phyloP scores from a whole-genome alignment of 30 jellyfish, hydroid and myxozoan species.

The Pelagia noctiluca region DNA sequence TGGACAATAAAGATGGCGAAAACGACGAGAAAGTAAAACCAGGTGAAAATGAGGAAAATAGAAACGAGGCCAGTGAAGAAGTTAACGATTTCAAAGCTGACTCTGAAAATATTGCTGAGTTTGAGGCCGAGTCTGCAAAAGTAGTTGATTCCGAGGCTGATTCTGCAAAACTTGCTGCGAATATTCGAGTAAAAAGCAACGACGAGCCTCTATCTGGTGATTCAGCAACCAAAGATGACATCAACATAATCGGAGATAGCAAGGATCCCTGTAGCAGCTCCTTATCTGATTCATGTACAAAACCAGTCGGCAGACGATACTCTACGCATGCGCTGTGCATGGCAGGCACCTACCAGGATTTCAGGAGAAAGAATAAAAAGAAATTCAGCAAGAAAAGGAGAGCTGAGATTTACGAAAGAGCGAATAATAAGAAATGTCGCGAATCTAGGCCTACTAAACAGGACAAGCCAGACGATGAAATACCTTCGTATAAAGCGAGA shows the following conservation, averaged over 20 bases:
- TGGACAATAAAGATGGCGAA: background rate
- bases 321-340: too few relatives aligned
- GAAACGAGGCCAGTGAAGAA: background rate
- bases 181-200: too few relatives aligned
- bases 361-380: slow-evolving; percentile 28
- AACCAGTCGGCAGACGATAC: background rate
- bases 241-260: background rate
- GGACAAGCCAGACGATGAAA: slow-evolving; percentile 42
- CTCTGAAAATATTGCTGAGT: background rate
- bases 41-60: background rate
- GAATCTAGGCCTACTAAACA: background rate
- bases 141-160: background rate
- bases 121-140: background rate
- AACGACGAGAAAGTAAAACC: background rate
- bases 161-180: background rate
- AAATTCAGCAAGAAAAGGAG: slow-evolving; percentile 26
- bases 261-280: background rate
- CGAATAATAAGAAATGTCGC: background rate
- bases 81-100: slow-evolving; percentile 3
- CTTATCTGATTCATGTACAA: background rate
- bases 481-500: slow-evolving; percentile 70
- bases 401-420: slow-evolving; percentile 29
- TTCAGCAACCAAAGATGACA: background rate
- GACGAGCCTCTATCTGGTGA: too few relatives aligned
- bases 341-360: slow-evolving; percentile 27